These are phyloP conservation scores for Drosophila aff. DNA, from an alignment of 1,140 invertebrate species.

Conservation along the genomic window DNA sequence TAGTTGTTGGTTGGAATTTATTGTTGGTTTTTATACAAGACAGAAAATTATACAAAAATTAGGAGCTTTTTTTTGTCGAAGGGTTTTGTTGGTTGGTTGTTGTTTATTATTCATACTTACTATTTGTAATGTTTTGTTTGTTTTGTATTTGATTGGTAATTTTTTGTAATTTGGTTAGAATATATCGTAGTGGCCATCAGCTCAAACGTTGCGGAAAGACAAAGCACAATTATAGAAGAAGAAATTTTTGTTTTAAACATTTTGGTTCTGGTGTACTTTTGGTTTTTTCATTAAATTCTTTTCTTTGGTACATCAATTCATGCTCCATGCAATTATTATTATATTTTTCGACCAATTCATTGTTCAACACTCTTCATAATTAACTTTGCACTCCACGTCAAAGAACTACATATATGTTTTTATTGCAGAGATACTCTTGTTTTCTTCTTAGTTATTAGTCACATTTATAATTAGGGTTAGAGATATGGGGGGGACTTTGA, in stretches of 20 bases:
- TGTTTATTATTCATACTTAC: slow-evolving; percentile 72
- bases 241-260: slow-evolving; percentile 71
- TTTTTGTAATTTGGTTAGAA: slow-evolving; percentile 79
- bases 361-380: slow-evolving; percentile 66
- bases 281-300: slow-evolving; percentile 1
- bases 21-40: slow-evolving; percentile 31
- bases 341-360: slow-evolving; percentile 48
- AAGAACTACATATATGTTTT: slow-evolving; percentile 55
- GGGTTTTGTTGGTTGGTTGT: slow-evolving; percentile 27
- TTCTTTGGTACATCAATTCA: slow-evolving; percentile 17
- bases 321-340: slow-evolving; percentile 39
- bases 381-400: slow-evolving; percentile 72
- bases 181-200: slow-evolving; percentile 85
- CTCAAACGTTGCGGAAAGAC: slow-evolving; percentile 85
- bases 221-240: slow-evolving; percentile 85
- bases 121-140: slow-evolving; percentile 70
- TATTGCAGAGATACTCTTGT: slow-evolving; percentile 49
- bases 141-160: slow-evolving; percentile 75
- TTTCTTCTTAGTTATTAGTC: slow-evolving; percentile 52
- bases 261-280: slow-evolving; percentile 20
- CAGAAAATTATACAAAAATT: slow-evolving; percentile 58
- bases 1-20: slow-evolving; percentile 43
- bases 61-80: slow-evolving; percentile 30
- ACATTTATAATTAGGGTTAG: slow-evolving; percentile 51
- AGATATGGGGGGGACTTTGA: slow-evolving; percentile 7